phyloP scores from a whole-genome alignment of 2,113 vertebrate genomes.

The Channa maculata region DNA sequence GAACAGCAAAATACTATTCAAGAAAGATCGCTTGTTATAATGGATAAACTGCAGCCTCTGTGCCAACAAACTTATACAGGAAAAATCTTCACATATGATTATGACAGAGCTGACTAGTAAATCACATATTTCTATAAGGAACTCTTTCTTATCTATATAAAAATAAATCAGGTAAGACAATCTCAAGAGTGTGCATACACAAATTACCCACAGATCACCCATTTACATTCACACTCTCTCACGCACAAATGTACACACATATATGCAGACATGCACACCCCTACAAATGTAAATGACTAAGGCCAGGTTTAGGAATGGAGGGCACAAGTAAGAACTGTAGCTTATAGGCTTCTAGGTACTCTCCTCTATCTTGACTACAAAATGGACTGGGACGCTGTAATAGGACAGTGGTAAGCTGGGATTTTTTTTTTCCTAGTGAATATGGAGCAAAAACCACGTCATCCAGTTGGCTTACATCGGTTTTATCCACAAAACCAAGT shows the following conservation, averaged over 20 bases:
- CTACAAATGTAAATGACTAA: constrained; percentile 81
- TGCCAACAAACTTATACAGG: constrained; percentile 46
- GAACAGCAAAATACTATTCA: constrained; percentile 48
- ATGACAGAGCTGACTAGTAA: constrained; percentile 70
- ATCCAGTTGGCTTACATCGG: constrained; percentile 30
- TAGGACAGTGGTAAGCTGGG: constrained; percentile 59
- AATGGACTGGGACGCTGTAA: constrained; percentile 56
- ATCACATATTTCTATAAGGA: constrained; percentile 66
- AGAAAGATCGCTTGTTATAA: constrained; percentile 18
- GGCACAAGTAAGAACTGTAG: constrained; percentile 72
- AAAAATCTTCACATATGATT: constrained; percentile 54
- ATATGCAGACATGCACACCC: constrained; percentile 52
- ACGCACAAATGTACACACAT: constrained; percentile 30
- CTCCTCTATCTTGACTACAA: constrained; percentile 74
- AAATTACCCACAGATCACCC: constrained; percentile 55
- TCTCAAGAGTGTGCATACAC: constrained; percentile 70
- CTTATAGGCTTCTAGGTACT: constrained; percentile 77
- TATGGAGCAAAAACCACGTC: constrained; percentile 40
- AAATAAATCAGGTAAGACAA: constrained; percentile 81
- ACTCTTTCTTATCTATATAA: constrained; percentile 79
- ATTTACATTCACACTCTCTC: constrained; percentile 52
- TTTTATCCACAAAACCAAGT: constrained; percentile 23
- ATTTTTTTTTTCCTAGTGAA: constrained; percentile 38
- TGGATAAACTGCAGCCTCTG: constrained; percentile 46
- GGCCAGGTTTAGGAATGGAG: constrained; percentile 82